A percentile compares a stretch with the other conserved stretches of the same genome.
Conservation (phyloP, 2,113 vertebrate genomes). For the Halcyon malimbica region DNA sequence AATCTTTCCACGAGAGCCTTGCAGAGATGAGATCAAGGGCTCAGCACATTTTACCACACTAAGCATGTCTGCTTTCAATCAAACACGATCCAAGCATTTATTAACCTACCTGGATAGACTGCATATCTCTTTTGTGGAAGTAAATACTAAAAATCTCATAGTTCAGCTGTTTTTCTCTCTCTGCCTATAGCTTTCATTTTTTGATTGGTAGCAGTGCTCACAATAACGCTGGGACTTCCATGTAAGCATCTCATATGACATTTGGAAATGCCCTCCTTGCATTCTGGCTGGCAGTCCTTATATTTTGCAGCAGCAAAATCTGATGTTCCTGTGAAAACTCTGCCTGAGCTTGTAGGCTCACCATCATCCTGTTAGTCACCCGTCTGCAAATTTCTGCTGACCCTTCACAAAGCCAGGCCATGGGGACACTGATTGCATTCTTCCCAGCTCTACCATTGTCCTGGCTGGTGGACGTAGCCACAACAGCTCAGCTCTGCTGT, state of each 20-base stretch:
- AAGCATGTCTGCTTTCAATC: neutral
- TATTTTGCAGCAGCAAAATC: neutral
- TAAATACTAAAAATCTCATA: neutral
- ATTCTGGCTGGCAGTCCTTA: neutral
- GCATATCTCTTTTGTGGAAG: neutral
- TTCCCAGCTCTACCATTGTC: neutral
- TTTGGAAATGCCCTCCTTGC: neutral
- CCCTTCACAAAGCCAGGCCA: neutral
- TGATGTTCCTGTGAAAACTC: neutral
- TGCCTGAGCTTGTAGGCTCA: neutral
- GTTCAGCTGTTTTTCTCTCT: neutral
- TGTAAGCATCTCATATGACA: neutral
- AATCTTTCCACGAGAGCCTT: neutral
- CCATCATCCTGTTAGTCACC: neutral
- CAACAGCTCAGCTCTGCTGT: fast-evolving
- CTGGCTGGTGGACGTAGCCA: neutral
- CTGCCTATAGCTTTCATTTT: neutral
- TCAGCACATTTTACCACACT: neutral
- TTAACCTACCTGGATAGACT: neutral
- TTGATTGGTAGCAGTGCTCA: neutral
- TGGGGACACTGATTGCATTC: neutral
- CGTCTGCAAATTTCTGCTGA: neutral
- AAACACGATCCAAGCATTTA: neutral
- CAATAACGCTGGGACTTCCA: neutral
- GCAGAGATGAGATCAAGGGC: neutral